Conservation (phyloP, 2,888 invertebrate genomes). For the Drosophila antonietae region DNA sequence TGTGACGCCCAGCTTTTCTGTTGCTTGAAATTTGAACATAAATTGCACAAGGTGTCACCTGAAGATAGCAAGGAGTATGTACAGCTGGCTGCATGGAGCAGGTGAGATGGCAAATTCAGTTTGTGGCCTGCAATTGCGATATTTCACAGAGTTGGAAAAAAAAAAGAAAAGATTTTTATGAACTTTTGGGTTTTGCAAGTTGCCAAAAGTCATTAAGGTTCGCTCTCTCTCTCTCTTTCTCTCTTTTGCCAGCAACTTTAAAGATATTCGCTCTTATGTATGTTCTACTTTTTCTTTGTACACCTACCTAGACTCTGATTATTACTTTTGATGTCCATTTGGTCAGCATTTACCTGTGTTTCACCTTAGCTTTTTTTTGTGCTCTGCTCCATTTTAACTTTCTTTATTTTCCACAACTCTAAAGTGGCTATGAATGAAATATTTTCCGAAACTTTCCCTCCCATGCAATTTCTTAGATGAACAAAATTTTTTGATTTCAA, state of each 20-base stretch:
- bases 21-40: slow-evolving; percentile 62
- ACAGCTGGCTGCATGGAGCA: slow-evolving; percentile 26
- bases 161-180: slow-evolving; percentile 46
- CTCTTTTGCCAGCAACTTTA: slow-evolving; percentile 32
- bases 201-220: slow-evolving; percentile 66
- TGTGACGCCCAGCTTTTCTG: slow-evolving; percentile 37
- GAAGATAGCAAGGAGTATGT: slow-evolving; percentile 61
- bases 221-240: slow-evolving; percentile 19
- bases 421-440: slow-evolving; percentile 52
- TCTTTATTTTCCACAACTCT: slow-evolving; percentile 62
- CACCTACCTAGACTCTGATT: slow-evolving; percentile 38
- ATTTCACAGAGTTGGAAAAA: slow-evolving; percentile 54
- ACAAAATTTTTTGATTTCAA: slow-evolving; percentile 73
- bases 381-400: slow-evolving; percentile 65
- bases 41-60: slow-evolving; percentile 74
- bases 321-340: slow-evolving; percentile 39
- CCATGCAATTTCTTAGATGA: slow-evolving; percentile 60
- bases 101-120: slow-evolving; percentile 46
- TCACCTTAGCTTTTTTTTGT: slow-evolving; percentile 8
- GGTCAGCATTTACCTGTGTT: slow-evolving; percentile 14
- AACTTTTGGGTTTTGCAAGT: slow-evolving; percentile 52
- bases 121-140: slow-evolving; percentile 43
- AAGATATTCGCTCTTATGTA: slow-evolving; percentile 18
- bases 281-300: slow-evolving; percentile 15
- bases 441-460: slow-evolving; percentile 62